phyloP scores from a whole-genome alignment of 2,797 vertebrate genomes.

The Cossypha dichroa region DNA sequence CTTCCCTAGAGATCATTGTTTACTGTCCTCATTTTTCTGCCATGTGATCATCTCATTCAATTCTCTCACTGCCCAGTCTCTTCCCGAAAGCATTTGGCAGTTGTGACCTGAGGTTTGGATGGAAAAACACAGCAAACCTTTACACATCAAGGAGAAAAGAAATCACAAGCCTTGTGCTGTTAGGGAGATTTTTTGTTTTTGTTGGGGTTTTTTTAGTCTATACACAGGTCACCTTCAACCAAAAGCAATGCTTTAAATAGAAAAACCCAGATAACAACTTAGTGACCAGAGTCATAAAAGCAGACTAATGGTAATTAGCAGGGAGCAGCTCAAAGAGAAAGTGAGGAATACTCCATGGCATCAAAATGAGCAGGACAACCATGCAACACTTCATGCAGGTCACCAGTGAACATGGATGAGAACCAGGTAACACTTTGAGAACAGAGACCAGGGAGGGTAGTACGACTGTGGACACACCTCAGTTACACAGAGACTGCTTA shows the following conservation, averaged over 20 bases:
- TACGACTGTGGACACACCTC: conserved; percentile 75
- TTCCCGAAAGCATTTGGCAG: conserved; percentile 48
- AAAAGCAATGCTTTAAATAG: not conserved
- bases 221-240: not conserved
- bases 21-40: conserved; percentile 66
- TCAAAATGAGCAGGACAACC: conserved; percentile 72
- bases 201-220: not conserved
- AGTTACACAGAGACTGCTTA: conserved; percentile 87
- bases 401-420: conserved; percentile 77
- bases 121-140: conserved; percentile 54
- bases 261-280: not conserved
- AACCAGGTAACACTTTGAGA: conserved; percentile 71
- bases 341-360: conserved; percentile 31
- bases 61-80: conserved; percentile 34
- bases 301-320: not conserved
- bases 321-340: conserved; percentile 18
- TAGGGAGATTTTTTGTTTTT: not conserved
- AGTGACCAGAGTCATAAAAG: not conserved
- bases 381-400: conserved; percentile 93
- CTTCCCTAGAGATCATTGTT: conserved; percentile 59
- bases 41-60: conserved; percentile 53
- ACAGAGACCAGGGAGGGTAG: conserved; percentile 69
- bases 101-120: not conserved
- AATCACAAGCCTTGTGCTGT: not conserved
- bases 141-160: not conserved